phyloP scores from a whole-genome alignment of 2,113 vertebrate species.

The Onychostoma macrolepis region DNA sequence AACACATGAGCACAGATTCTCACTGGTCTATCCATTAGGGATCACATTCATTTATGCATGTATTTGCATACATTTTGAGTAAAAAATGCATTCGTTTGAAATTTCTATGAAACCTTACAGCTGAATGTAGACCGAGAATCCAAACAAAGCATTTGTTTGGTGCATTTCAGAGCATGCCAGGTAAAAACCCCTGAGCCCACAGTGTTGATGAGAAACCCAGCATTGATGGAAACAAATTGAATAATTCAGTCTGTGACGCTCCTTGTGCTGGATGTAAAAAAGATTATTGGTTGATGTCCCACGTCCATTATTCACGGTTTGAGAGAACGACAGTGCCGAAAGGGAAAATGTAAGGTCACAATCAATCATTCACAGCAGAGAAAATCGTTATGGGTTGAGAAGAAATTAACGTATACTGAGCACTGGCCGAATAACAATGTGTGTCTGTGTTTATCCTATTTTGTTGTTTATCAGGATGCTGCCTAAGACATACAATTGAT shows the following conservation, averaged over 20 bases:
- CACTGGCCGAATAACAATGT: not conserved
- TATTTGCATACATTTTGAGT: not conserved
- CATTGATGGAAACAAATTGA: not conserved
- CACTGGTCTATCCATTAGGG: not conserved
- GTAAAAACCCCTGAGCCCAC: not conserved
- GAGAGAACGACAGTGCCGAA: not conserved
- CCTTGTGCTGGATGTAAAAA: conserved; percentile 1
- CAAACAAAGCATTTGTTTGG: not conserved
- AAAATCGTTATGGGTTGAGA: not conserved
- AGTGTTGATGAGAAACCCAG: not conserved
- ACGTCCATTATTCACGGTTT: not conserved
- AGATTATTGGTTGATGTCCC: not conserved
- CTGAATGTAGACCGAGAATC: not conserved
- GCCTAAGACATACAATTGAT: too few relatives aligned
- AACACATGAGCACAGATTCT: not conserved
- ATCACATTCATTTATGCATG: not conserved
- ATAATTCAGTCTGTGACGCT: not conserved
- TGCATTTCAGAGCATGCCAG: not conserved
- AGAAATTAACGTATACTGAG: not conserved
- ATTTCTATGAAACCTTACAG: not conserved
- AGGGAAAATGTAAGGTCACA: not conserved
- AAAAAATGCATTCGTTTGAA: not conserved
- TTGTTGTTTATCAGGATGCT: too few relatives aligned
- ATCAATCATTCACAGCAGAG: not conserved
- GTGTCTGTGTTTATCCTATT: not conserved